Percentiles rank a stretch among this genome's conserved stretches.
Conservation (phyloP, 1,140 invertebrate genomes). For the Acromyrmex heyeri region DNA sequence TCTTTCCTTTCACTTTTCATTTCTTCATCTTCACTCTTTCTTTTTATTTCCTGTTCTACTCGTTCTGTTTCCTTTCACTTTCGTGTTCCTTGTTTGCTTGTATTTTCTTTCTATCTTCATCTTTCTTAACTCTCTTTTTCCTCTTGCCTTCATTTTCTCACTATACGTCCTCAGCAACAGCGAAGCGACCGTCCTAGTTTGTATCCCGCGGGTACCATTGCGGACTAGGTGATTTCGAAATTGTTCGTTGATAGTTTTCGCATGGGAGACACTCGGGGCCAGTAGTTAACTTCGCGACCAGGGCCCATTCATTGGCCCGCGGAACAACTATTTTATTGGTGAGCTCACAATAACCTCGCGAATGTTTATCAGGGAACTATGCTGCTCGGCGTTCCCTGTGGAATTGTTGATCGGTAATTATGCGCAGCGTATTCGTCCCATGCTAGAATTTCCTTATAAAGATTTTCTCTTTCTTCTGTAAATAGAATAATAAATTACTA, state of each 20-base stretch:
- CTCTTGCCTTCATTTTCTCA: constrained; percentile 47
- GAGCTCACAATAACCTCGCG: constrained; percentile 72
- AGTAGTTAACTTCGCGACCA: constrained; percentile 77
- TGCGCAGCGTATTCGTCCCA: not conserved
- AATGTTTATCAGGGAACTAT: constrained; percentile 76
- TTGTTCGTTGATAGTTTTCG: constrained; percentile 81
- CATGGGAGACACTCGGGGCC: constrained; percentile 68
- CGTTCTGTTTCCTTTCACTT: not conserved
- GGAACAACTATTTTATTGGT: constrained; percentile 79
- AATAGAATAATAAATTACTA: not conserved
- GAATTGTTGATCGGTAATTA: constrained; percentile 60
- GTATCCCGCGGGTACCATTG: constrained; percentile 70
- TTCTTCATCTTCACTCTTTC: not conserved
- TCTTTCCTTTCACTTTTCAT: constrained; percentile 8
- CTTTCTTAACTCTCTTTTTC: constrained; percentile 6
- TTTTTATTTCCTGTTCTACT: not conserved
- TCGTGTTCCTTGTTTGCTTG: not conserved
- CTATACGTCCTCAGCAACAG: constrained; percentile 47
- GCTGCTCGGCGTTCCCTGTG: constrained; percentile 46
- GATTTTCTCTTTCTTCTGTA: not conserved
- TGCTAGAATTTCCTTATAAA: not conserved
- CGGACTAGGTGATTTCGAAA: constrained; percentile 65
- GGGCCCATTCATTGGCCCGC: constrained; percentile 71
- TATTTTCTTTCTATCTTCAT: not conserved
- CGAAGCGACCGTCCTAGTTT: constrained; percentile 43